These are phyloP conservation scores for Lerista edwardsae DNA, from an alignment of 2,797 vertebrate species.

Conservation along the genomic window DNA sequence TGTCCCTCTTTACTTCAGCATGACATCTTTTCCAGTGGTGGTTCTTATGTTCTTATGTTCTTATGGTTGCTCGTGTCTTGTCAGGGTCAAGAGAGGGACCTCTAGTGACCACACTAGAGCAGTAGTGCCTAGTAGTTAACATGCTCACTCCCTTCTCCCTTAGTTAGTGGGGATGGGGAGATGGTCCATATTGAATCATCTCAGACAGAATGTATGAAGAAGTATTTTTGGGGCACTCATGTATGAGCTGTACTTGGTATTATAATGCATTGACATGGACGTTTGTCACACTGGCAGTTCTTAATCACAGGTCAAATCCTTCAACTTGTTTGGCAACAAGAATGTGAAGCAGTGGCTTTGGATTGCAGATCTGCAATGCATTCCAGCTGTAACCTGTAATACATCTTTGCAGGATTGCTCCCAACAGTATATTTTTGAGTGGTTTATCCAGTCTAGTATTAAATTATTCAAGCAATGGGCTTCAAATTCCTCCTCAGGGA, in stretches of 20 bases:
- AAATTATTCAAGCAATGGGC: constrained; percentile 53
- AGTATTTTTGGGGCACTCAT: background rate
- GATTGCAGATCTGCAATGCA: background rate
- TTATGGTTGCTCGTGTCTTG: too few species aligned
- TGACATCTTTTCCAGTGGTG: too few species aligned
- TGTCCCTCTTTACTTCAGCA: too few species aligned
- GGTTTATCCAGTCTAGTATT: constrained; percentile 45
- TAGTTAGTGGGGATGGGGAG: too few species aligned
- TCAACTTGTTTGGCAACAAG: background rate
- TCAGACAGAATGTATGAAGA: background rate
- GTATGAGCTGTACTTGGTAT: background rate
- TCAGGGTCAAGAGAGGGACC: too few species aligned
- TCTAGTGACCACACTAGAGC: too few species aligned
- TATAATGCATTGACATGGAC: background rate
- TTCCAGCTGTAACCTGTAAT: constrained; percentile 18
- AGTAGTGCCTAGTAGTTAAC: too few species aligned
- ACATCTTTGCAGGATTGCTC: constrained; percentile 44
- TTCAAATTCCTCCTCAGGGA: constrained; percentile 23
- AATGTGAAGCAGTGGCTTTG: background rate
- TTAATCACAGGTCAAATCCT: background rate
- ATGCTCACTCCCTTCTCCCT: too few species aligned
- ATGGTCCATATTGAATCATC: background rate
- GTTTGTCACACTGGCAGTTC: accelerated
- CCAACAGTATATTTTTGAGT: background rate
- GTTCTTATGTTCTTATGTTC: too few species aligned